Conservation (phyloP, 1,140 invertebrate species). For the Trissolcus basalis region DNA sequence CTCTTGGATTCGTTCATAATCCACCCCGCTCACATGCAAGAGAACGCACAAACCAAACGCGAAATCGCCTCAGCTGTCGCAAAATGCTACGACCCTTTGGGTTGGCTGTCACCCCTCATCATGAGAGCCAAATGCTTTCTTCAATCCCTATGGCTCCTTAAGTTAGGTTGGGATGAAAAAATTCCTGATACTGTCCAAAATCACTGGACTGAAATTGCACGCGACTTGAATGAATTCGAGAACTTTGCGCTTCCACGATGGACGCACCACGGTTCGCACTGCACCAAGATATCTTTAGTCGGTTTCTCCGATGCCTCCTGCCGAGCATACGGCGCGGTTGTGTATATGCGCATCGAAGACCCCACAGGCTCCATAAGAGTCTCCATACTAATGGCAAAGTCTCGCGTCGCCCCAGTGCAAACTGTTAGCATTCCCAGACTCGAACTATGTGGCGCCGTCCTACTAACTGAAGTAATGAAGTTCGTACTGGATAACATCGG, state of each 20-base stretch:
- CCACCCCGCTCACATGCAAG: too few species aligned
- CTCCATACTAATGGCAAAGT: conserved; percentile 4
- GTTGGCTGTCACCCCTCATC: conserved; percentile 3
- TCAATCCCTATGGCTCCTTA: background rate
- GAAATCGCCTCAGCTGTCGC: background rate
- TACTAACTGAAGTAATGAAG: background rate
- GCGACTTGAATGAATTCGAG: background rate
- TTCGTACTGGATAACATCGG: background rate
- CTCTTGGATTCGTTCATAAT: background rate
- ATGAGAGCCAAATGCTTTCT: background rate
- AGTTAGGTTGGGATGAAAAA: conserved; percentile 12
- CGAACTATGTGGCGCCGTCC: background rate
- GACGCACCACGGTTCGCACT: background rate
- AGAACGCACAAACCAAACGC: background rate
- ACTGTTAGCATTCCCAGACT: background rate
- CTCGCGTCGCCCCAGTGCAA: conserved; percentile 1
- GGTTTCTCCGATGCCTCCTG: conserved; percentile 2
- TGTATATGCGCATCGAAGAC: background rate
- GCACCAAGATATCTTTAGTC: background rate
- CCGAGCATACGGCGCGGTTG: background rate
- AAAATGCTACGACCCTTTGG: conserved; percentile 2
- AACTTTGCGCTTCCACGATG: background rate
- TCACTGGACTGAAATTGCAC: background rate
- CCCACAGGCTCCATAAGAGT: background rate
- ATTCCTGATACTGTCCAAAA: background rate